phyloP scores from a whole-genome alignment of 2,113 vertebrate genomes.

The Montifringilla adamsi region DNA sequence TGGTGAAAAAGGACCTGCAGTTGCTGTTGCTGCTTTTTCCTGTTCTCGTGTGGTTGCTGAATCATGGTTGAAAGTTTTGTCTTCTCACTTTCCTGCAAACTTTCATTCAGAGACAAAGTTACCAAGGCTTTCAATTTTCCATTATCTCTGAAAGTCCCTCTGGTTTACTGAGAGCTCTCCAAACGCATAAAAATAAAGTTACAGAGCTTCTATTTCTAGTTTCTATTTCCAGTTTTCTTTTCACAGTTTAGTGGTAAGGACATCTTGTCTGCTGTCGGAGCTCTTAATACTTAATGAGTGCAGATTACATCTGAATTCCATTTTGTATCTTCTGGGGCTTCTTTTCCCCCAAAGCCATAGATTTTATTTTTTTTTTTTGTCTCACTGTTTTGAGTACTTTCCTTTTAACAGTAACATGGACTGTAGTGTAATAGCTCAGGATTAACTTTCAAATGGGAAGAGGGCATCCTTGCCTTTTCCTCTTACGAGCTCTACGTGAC shows the following conservation, averaged over 20 bases:
- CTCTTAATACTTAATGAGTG: background rate
- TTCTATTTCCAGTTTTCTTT: background rate
- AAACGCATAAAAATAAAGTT: background rate
- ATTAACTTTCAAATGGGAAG: background rate
- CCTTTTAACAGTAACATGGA: background rate
- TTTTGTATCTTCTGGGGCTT: background rate
- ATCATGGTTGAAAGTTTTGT: background rate
- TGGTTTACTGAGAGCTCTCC: background rate
- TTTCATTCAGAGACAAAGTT: background rate
- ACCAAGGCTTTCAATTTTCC: background rate
- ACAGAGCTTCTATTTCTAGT: background rate
- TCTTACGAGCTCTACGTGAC: background rate
- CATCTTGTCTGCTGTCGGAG: background rate
- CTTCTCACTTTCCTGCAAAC: background rate
- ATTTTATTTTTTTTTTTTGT: background rate
- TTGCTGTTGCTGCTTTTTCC: background rate
- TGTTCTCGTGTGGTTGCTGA: background rate
- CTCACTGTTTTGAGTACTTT: slow-evolving; percentile 48
- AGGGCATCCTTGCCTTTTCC: background rate
- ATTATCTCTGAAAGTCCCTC: background rate
- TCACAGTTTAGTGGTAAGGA: background rate
- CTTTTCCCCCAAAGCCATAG: background rate
- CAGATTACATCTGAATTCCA: background rate
- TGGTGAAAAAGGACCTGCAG: background rate
- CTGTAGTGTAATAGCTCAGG: background rate